These are phyloP conservation scores for Poeciliopsis gracilis DNA, from an alignment of 2,797 vertebrate species.

Conservation along the genomic window DNA sequence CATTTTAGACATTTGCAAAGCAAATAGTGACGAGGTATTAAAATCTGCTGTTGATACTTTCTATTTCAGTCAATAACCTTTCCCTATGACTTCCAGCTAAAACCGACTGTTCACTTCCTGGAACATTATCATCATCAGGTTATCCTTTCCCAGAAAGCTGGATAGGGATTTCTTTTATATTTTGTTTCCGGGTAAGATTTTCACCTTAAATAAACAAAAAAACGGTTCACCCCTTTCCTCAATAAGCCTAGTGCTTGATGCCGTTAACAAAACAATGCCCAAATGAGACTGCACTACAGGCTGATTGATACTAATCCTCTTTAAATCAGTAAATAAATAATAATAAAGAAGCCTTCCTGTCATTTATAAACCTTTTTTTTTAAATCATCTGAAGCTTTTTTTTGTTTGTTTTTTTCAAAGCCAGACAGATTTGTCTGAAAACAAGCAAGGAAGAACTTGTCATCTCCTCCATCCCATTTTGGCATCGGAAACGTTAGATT, in stretches of 20 bases:
- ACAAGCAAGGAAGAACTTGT: slow-evolving; percentile 47
- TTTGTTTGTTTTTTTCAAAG: slow-evolving; percentile 41
- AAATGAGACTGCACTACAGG: neutral
- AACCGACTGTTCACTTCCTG: slow-evolving; percentile 9
- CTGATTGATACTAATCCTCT: slow-evolving; percentile 16
- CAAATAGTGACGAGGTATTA: neutral
- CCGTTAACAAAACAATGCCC: slow-evolving; percentile 6
- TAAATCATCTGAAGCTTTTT: slow-evolving; percentile 63
- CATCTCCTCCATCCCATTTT: slow-evolving; percentile 54
- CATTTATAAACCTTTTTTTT: slow-evolving; percentile 28
- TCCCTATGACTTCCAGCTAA: slow-evolving; percentile 15
- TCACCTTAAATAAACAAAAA: neutral
- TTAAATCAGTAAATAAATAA: neutral
- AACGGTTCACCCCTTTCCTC: neutral
- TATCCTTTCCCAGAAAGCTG: neutral
- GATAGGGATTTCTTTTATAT: neutral
- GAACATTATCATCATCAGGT: slow-evolving; percentile 6
- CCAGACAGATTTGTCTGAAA: slow-evolving; percentile 35
- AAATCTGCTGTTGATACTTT: slow-evolving; percentile 8
- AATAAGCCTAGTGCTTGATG: neutral
- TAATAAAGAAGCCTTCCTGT: slow-evolving; percentile 16
- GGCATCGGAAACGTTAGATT: slow-evolving; percentile 42
- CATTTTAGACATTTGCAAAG: slow-evolving; percentile 7
- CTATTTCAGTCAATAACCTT: slow-evolving; percentile 3
- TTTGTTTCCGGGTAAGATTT: slow-evolving; percentile 1